Conservation (phyloP, 2,797 vertebrate genomes). For the Coluber constrictor region DNA sequence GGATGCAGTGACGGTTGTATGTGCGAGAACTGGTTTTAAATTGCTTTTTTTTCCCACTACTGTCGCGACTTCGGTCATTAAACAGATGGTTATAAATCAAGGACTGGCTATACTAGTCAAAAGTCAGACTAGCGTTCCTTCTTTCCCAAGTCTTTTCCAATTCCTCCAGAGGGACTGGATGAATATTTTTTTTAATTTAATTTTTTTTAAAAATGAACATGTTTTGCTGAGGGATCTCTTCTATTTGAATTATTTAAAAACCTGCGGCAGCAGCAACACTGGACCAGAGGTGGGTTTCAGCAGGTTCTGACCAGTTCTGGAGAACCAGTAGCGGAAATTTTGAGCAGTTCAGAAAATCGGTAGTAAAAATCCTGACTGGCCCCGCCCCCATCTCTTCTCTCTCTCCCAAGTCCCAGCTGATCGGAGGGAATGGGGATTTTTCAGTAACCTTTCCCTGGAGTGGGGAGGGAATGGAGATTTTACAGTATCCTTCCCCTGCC, state of each 20-base stretch:
- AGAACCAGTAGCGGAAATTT: too few relatives aligned
- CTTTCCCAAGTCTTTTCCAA: background rate
- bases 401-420: too few relatives aligned
- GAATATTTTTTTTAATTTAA: background rate
- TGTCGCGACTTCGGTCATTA: background rate
- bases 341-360: too few relatives aligned
- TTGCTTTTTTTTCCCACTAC: background rate
- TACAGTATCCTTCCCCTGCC: too few relatives aligned
- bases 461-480: too few relatives aligned
- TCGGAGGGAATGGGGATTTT: too few relatives aligned
- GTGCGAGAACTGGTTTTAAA: background rate
- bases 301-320: too few relatives aligned
- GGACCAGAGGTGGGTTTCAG: too few relatives aligned
- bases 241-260: background rate
- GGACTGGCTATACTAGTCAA: background rate
- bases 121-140: background rate
- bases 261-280: background rate
- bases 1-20: background rate
- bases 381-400: too few relatives aligned
- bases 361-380: too few relatives aligned
- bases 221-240: background rate
- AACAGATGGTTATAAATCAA: background rate
- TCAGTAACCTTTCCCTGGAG: too few relatives aligned
- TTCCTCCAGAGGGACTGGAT: background rate
- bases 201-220: background rate